These are phyloP conservation scores for Bactericera cockerelli DNA, from an alignment of 1,140 invertebrate genomes.

Conservation along the genomic window DNA sequence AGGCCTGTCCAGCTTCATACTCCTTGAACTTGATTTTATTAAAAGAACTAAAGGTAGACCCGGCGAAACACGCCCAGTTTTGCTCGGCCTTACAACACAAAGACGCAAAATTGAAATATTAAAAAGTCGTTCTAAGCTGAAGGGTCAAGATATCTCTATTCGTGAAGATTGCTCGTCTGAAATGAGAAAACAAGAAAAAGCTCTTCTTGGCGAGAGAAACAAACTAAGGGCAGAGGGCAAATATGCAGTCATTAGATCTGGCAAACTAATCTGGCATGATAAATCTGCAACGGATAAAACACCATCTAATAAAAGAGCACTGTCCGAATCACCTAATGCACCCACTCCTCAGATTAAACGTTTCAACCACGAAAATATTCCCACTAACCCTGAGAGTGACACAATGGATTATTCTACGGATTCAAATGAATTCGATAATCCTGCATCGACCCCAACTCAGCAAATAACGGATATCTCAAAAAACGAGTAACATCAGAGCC, in stretches of 20 bases:
- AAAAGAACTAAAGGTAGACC: too few species aligned
- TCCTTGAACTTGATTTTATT: too few species aligned
- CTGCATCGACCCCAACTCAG: neutral
- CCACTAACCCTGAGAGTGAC: neutral
- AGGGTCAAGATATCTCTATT: too few species aligned
- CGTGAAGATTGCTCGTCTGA: too few species aligned
- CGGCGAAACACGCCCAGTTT: too few species aligned
- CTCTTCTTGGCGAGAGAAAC: too few species aligned
- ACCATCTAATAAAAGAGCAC: neutral
- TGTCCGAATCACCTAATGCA: neutral
- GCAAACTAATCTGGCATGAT: neutral
- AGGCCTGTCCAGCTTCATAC: too few species aligned
- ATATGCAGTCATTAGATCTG: neutral
- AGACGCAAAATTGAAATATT: too few species aligned
- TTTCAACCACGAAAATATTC: neutral
- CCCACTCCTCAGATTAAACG: neutral
- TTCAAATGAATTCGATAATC: neutral
- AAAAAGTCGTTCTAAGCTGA: too few species aligned
- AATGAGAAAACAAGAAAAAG: too few species aligned
- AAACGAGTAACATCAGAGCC: neutral
- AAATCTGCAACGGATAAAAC: neutral
- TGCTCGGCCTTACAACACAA: too few species aligned
- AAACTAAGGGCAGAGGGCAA: too few species aligned
- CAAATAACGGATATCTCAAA: neutral
- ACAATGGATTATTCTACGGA: neutral